These are phyloP conservation scores for Oreortyx pictus DNA, from an alignment of 2,797 vertebrate species.

Conservation along the genomic window DNA sequence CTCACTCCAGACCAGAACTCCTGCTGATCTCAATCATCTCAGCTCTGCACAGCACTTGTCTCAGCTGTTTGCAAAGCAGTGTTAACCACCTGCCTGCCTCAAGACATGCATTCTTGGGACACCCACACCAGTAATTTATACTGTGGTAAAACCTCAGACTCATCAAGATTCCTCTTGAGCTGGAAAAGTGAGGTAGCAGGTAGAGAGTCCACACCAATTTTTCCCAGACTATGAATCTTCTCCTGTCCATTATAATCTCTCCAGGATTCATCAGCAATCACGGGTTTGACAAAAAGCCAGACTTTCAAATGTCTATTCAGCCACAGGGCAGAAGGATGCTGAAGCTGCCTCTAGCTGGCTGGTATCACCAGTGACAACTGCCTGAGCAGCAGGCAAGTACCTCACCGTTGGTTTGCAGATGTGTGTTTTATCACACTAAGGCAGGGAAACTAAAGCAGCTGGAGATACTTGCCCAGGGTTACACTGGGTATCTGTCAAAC, in stretches of 20 bases:
- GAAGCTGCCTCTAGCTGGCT: neutral
- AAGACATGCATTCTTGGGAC: neutral
- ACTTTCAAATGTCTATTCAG: neutral
- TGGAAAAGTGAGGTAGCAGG: neutral
- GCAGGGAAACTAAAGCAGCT: neutral
- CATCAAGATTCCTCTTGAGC: neutral
- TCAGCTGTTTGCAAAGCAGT: neutral
- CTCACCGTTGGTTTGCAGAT: neutral
- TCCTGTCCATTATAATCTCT: neutral
- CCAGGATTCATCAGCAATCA: neutral
- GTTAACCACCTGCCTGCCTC: constrained; percentile 11
- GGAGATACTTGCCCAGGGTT: neutral
- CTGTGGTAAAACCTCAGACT: neutral
- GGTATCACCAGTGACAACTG: neutral
- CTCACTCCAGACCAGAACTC: neutral
- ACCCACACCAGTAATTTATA: neutral
- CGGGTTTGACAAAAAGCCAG: neutral
- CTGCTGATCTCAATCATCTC: constrained; percentile 5
- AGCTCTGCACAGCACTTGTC: neutral
- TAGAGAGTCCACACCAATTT: constrained; percentile 14
- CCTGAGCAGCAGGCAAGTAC: neutral
- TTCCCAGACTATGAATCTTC: neutral
- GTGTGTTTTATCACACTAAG: neutral
- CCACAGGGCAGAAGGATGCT: neutral
- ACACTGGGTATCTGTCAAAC: neutral